Conservation (phyloP, 92 coral and sea anemone species). For the Actinernus sp. region DNA sequence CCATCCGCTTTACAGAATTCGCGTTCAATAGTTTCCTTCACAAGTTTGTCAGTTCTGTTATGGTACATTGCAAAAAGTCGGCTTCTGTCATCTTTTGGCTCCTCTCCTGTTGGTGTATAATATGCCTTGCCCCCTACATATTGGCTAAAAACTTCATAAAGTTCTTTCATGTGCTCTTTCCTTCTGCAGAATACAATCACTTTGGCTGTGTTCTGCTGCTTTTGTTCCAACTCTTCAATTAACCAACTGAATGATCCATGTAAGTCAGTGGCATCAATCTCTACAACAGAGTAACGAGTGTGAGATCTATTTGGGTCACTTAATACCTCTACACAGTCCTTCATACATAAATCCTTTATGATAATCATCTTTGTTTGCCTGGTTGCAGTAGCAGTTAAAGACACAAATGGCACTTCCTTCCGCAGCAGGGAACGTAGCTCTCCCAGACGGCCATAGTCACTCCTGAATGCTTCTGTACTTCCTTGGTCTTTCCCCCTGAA, state of each 20-base stretch:
- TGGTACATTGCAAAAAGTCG: slow-evolving; percentile 70
- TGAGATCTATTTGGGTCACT: slow-evolving; percentile 29
- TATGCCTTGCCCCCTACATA: slow-evolving; percentile 32
- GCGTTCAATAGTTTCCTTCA: slow-evolving; percentile 43
- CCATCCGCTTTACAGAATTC: slow-evolving; percentile 67
- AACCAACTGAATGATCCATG: slow-evolving; percentile 30
- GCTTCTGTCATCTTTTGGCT: slow-evolving; percentile 51
- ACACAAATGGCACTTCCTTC: slow-evolving; percentile 30
- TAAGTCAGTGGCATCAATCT: slow-evolving; percentile 19
- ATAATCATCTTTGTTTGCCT: slow-evolving; percentile 1
- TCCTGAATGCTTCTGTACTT: slow-evolving; percentile 24
- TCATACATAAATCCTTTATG: slow-evolving; percentile 21
- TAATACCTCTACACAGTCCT: slow-evolving; percentile 16
- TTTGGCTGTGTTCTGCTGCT: slow-evolving; percentile 25
- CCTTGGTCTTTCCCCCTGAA: slow-evolving; percentile 29
- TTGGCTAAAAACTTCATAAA: slow-evolving; percentile 43
- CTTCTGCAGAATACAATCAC: slow-evolving; percentile 50
- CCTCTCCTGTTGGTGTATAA: slow-evolving; percentile 21
- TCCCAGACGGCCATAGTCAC: slow-evolving; percentile 42
- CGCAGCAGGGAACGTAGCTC: slow-evolving; percentile 11
- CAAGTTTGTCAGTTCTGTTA: slow-evolving; percentile 31
- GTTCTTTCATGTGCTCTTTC: slow-evolving; percentile 45
- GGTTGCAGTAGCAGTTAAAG: slow-evolving; percentile 57
- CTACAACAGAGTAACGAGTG: slow-evolving; percentile 18
- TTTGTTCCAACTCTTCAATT: slow-evolving; percentile 17